These are phyloP conservation scores for Agrochola lota DNA, from an alignment of 2,888 invertebrate genomes.

Conservation along the genomic window DNA sequence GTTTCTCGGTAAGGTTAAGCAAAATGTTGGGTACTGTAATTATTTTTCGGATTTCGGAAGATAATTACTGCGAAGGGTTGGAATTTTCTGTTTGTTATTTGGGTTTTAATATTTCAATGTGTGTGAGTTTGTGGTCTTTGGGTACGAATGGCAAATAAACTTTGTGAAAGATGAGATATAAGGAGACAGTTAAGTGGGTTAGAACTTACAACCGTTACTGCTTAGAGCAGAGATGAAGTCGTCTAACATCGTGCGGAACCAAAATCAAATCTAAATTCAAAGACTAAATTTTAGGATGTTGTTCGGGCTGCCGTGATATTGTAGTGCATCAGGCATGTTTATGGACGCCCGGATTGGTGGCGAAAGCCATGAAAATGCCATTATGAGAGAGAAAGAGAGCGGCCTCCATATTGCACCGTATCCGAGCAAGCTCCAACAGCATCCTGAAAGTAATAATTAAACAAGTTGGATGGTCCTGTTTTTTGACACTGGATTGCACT, in stretches of 20 bases:
- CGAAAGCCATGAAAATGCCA: too few species aligned
- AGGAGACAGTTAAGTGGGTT: neutral
- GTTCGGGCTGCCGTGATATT: too few species aligned
- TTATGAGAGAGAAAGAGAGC: neutral
- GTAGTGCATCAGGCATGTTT: neutral
- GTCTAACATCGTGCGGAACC: neutral
- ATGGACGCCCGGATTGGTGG: neutral
- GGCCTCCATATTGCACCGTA: neutral
- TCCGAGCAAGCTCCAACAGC: neutral
- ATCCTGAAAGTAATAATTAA: neutral
- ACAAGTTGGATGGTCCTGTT: neutral
- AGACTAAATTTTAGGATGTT: neutral
- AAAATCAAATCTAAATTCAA: too few species aligned
- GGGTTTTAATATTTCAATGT: constrained; percentile 16
- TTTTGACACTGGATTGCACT: neutral
- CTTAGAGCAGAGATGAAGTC: neutral
- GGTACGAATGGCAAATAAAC: neutral
- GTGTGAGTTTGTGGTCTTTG: neutral
- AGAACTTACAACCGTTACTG: neutral
- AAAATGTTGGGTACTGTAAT: constrained; percentile 41
- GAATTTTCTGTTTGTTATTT: constrained; percentile 8
- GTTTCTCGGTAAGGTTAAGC: constrained; percentile 30
- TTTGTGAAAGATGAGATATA: neutral
- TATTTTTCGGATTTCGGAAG: constrained; percentile 35
- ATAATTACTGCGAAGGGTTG: constrained; percentile 14